Base-by-base conservation (phyloP, 2,113 vertebrate genomes). In the Garra rufa region DNA sequence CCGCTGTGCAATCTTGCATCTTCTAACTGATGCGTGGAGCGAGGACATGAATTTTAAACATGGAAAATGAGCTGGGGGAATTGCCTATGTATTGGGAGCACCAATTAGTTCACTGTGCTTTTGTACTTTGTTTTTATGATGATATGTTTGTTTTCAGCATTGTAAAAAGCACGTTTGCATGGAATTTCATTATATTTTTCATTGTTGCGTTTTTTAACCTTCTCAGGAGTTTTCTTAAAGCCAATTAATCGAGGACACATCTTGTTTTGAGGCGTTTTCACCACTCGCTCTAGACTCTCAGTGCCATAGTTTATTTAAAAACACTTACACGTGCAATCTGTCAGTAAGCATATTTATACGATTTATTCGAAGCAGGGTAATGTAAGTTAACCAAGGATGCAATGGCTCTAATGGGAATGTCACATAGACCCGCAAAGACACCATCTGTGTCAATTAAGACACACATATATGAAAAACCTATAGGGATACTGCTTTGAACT, bases 1-100 rank as follows among this genome's bases (percentile, higher is more conserved):
- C 41, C 17, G 43, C 78, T 67, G 57, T 63, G 77, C 77, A 80
- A 80, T 80, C 78, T 67, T 67, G 63, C 61, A n/a, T 69, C 63
- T 69, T 81, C 44, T 69, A 44, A 46, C 77, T 61, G 57, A 46
- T 46, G 63, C 15, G 19, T 50, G 61, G 57, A 81, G 78, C 30
- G 9, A 69, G 61, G 63, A 81, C 78, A 81, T 81, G 61, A 69
- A 69, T 81, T 81, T 69, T 81, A 81, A 81, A 81, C 63, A 69
- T 69, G 78, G 14, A 15, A 48, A 81, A 65, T 28, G 78, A 69
- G 78, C 43, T 6, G 11, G 78, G 78, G 61, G 78, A 81, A 50
- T 81, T 50, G 78, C 44, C 78, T 65, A 50, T 34, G 78, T 50
- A 69, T 21, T 48, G 63, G 78, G 44, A 81, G 78, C 44, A 69